Base-by-base conservation (phyloP, 2,113 vertebrate genomes). In the Scopus umbretta region DNA sequence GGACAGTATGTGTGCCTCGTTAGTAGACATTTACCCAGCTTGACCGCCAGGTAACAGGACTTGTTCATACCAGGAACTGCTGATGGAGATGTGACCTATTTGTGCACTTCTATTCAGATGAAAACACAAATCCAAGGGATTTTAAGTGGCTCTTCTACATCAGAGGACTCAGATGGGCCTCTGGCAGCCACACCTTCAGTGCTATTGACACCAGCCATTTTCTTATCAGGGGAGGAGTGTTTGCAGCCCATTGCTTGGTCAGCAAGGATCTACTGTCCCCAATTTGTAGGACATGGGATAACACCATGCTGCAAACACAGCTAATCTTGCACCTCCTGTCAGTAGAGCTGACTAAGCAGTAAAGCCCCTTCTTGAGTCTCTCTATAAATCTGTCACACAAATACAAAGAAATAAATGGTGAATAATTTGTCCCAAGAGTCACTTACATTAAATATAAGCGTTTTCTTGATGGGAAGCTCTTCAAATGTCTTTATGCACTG, bases 401-500 rank as follows among this genome's bases (percentile, higher is more conserved):
- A 75, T 63, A 71, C 74, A 63, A 79, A 80, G 5, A 87, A 82
- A 58, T 27, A 38, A 71, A 55, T 59, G 23, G 29, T 3, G 2
- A 26, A 58, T n/a, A 5, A 6, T 65, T 88, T 87, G 29, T n/a
- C 71, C 22, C 34, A 68, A 70, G 58, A 68, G 65, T 93, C 59
- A 98, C 98, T 98, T 97, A 98, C 98, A 34, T 98, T 96, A 68
- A 96, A 95, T 59, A 94, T 56, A 63, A 92, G 92, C 1, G n/a
- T 97, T 95, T 95, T 38, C 52, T 97, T 96, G n/a, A 97, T 86
- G 45, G 98, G 95, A 90, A 98, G 96, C 67, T 98, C 98, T 90
- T 98, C 98, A 94, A 98, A 98, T 43, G 98, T 98, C 94, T 98
- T 97, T 86, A 98, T 93, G 89, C 73, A 71, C 86, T 98, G 96